Base-by-base conservation (phyloP, 1,140 invertebrate species). In the Lepidurus arcticus region DNA sequence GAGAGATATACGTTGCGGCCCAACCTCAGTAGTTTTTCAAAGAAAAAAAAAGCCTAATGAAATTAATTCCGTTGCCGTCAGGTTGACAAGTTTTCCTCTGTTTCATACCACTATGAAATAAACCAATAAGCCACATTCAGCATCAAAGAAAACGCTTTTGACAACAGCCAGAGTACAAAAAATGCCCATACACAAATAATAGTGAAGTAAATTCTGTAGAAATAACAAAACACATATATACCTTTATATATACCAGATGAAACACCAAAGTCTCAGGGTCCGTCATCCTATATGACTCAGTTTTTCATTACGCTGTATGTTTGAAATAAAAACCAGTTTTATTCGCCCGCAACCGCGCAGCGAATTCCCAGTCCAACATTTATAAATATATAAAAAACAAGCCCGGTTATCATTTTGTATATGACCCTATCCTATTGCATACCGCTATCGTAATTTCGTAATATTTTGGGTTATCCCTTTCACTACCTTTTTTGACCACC, bases 221-320 rank as follows among this genome's bases (percentile, higher is more conserved):
- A 34, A 34, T 34, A 34, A 34, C 7, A 65, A 21, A 65, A 65
- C 53, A 65, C 53, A 13, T 21, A 53, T 53, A 65, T 8, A 65
- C 7, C 53, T 65, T 65, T 65, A 65, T 65, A 65, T 65, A 65
- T 65, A 65, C 53, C 53, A 65, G 53, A 65, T 65, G 53, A 65
- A 65, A 65, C 53, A 65, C 53, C 53, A 65, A 65, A 65, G 53
- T 65, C 53, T 65, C 53, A 65, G 53, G 53, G 53, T 65, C 53
- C 53, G 53, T 65, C 21, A 65, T 65, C 13, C 53, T 65, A 65
- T 65, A 65, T 65, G 53, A 65, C 21, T 65, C 53, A 65, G 53
- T 21, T 65, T 65, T 65, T 65, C 53, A 16, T 13, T 65, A 65
- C 53, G 53, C 53, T 65, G 13, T 65, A 21, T 65, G 16, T 65